Evolutionary conservation across 2,888 invertebrate species (phyloP).

Genomic region (Cantharis flavilabris): DNA sequence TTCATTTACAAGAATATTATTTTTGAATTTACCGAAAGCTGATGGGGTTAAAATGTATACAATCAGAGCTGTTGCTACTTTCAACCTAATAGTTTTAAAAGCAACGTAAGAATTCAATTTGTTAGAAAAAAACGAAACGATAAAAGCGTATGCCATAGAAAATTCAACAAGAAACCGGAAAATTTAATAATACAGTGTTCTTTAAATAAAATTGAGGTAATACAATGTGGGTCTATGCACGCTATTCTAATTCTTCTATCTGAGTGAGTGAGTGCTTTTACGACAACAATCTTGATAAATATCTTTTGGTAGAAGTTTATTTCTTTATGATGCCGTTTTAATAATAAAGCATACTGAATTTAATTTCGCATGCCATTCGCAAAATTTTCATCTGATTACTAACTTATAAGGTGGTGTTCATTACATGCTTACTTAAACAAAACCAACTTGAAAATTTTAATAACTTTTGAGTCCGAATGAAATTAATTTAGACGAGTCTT

Average conservation of each 20-base stretch:
- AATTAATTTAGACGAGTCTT: not conserved
- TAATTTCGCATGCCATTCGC: conserved; percentile 11
- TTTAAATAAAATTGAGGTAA: not conserved
- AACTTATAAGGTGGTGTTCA: conserved; percentile 8
- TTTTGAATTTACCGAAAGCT: not conserved
- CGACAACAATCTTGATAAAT: not conserved
- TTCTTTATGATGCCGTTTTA: conserved; percentile 2
- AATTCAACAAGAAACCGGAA: not conserved
- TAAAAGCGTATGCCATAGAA: not conserved
- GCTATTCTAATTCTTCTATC: not conserved
- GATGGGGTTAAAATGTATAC: not conserved
- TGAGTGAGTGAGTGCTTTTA: not conserved
- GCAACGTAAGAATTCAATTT: not conserved
- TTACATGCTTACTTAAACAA: conserved; percentile 14
- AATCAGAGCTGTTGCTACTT: not conserved
- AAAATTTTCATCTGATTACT: conserved; percentile 11
- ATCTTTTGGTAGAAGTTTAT: not conserved
- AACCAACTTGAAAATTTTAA: not conserved
- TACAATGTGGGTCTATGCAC: not conserved
- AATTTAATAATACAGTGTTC: not conserved
- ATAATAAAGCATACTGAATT: conserved; percentile 1
- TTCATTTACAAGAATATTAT: not conserved
- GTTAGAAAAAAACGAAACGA: not conserved
- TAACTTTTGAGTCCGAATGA: not conserved
- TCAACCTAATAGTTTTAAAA: not conserved